A percentile compares a stretch with the other conserved stretches of the same genome.
phyloP scores from a whole-genome alignment of 30 jellyfish, hydroid and myxozoan genomes.

The Clytia hemisphaerica region DNA sequence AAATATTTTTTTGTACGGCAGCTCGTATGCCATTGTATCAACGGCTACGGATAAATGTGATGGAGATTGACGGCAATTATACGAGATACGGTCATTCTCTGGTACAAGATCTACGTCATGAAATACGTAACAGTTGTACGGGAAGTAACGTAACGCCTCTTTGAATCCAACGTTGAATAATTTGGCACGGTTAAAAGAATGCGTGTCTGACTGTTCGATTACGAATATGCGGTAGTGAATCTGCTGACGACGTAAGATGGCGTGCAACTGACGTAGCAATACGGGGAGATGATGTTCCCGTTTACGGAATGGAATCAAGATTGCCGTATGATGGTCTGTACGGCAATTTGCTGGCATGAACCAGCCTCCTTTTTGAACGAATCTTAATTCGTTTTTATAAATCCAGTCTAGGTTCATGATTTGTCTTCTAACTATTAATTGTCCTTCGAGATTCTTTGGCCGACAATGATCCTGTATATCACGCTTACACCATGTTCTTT shows the following conservation, averaged over 20 bases:
- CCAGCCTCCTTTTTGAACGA: constrained; percentile 46
- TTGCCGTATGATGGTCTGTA: constrained; percentile 48
- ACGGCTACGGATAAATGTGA: constrained; percentile 84
- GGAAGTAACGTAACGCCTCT: constrained; percentile 46
- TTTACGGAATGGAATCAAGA: constrained; percentile 69
- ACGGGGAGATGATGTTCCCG: constrained; percentile 56
- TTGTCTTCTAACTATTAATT: constrained; percentile 1
- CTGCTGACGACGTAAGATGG: constrained; percentile 60
- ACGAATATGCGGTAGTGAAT: constrained; percentile 67
- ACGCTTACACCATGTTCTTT: too few relatives aligned
- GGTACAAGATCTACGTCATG: constrained; percentile 94
- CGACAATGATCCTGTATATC: too few relatives aligned
- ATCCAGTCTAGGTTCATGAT: constrained; percentile 2
- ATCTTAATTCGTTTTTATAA: constrained; percentile 8
- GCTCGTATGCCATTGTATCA: constrained; percentile 52
- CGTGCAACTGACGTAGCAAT: constrained; percentile 65
- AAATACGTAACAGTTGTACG: constrained; percentile 67
- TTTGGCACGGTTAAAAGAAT: constrained; percentile 82
- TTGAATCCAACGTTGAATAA: constrained; percentile 77
- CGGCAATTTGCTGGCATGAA: constrained; percentile 46
- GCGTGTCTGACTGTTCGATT: constrained; percentile 52
- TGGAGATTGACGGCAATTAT: constrained; percentile 80
- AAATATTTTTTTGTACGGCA: constrained; percentile 36
- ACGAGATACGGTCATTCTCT: constrained; percentile 68
- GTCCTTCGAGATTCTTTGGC: constrained; percentile 17